These are phyloP conservation scores for Heliconius erato DNA, from an alignment of 2,888 invertebrate species.

Conservation along the genomic window DNA sequence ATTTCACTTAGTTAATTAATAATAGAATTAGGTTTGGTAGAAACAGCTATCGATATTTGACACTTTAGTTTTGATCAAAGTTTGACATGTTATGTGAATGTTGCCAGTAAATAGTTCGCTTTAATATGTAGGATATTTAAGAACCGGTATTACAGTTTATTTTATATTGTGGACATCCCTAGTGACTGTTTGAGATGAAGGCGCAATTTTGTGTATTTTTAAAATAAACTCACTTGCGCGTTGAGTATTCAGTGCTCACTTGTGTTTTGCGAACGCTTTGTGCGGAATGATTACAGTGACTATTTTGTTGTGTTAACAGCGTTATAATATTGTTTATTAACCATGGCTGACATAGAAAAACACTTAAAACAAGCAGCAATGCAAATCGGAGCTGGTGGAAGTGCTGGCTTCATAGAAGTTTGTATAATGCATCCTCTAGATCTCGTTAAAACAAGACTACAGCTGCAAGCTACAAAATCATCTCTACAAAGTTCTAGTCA, in stretches of 20 bases:
- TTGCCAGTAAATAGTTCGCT: slow-evolving; percentile 28
- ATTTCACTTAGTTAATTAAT: slow-evolving; percentile 26
- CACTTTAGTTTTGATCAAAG: slow-evolving; percentile 41
- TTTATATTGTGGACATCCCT: not conserved
- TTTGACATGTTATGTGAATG: slow-evolving; percentile 24
- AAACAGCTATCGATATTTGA: slow-evolving; percentile 50
- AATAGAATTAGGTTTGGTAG: slow-evolving; percentile 23
- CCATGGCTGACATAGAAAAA: slow-evolving; percentile 77
- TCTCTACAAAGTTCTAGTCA: slow-evolving; percentile 72
- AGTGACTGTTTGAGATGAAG: slow-evolving; percentile 46
- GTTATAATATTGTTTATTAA: slow-evolving; percentile 46
- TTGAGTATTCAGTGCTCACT: slow-evolving; percentile 6
- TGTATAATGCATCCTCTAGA: slow-evolving; percentile 98
- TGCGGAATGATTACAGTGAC: slow-evolving; percentile 43
- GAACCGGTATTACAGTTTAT: slow-evolving; percentile 32
- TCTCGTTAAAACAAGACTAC: slow-evolving; percentile 93
- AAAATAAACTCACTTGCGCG: slow-evolving; percentile 49
- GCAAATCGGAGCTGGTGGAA: slow-evolving; percentile 95
- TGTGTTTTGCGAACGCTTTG: slow-evolving; percentile 40
- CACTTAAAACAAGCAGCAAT: slow-evolving; percentile 89
- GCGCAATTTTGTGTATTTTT: slow-evolving; percentile 56
- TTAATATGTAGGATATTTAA: not conserved
- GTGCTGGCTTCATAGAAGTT: slow-evolving; percentile 97
- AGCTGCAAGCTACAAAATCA: slow-evolving; percentile 70
- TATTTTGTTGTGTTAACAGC: slow-evolving; percentile 46